Evolutionary conservation across 2,797 vertebrate genomes (phyloP).

Genomic region (Anguilla obscura): DNA sequence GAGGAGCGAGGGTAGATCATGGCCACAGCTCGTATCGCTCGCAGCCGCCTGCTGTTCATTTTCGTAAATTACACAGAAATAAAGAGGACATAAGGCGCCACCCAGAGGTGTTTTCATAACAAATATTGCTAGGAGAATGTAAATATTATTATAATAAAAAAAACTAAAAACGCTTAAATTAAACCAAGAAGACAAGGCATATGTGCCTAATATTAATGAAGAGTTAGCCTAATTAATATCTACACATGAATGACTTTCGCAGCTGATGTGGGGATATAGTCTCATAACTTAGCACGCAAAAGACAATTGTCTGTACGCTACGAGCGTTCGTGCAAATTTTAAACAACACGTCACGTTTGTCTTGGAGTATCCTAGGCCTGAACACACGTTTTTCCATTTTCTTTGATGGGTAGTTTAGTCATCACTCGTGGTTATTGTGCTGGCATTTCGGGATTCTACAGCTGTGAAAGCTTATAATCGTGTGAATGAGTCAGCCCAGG

Average conservation of each 20-base stretch:
- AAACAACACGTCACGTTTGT: not conserved
- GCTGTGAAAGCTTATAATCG: slow-evolving; percentile 5
- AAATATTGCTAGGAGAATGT: not conserved
- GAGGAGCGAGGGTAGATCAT: slow-evolving; percentile 36
- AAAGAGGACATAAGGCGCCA: slow-evolving; percentile 50
- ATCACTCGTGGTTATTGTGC: not conserved
- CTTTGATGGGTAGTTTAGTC: not conserved
- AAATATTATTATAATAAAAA: not conserved
- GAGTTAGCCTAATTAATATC: no score
- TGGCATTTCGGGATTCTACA: slow-evolving; percentile 9
- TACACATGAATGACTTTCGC: no score
- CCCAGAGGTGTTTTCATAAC: slow-evolving; percentile 46
- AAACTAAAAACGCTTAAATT: not conserved
- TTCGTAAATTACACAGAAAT: slow-evolving; percentile 32
- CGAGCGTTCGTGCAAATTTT: not conserved
- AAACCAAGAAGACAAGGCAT: not conserved
- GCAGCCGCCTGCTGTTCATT: slow-evolving; percentile 59
- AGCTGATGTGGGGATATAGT: not conserved
- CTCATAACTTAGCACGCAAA: not conserved
- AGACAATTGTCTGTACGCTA: not conserved
- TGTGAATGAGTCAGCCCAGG: slow-evolving; percentile 23
- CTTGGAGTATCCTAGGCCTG: not conserved
- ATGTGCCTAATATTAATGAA: not conserved
- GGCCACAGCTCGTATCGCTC: slow-evolving; percentile 52
- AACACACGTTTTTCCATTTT: not conserved